Evolutionary conservation across 2,113 vertebrate species (phyloP).

Genomic region (Centrocercus urophasianus): DNA sequence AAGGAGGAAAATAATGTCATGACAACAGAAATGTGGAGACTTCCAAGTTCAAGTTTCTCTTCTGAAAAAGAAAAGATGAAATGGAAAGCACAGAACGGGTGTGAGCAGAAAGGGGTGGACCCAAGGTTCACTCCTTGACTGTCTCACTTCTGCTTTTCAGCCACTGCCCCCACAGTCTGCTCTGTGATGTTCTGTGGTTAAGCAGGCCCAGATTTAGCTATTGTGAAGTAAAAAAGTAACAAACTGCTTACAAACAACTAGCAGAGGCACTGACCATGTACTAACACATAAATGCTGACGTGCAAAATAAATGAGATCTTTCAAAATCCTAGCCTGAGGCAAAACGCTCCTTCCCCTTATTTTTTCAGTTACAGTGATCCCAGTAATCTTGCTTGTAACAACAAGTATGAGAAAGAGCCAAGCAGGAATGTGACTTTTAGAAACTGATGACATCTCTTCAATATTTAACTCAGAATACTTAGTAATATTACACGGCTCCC

Average conservation of each 20-base stretch:
- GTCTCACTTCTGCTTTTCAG: conserved; percentile 8
- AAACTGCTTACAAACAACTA: background rate
- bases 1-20: conserved; percentile 85
- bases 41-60: background rate
- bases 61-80: background rate
- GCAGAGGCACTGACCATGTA: background rate
- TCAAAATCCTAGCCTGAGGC: background rate
- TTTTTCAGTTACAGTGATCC: background rate
- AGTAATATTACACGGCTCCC: background rate
- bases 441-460: background rate
- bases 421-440: background rate
- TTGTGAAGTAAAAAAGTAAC: background rate
- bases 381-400: background rate
- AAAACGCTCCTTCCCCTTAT: background rate
- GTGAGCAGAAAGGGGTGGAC: background rate
- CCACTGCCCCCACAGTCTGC: background rate
- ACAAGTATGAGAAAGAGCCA: background rate
- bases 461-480: background rate
- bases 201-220: background rate
- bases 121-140: background rate
- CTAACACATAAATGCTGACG: background rate
- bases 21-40: accelerated
- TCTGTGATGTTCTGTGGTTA: background rate
- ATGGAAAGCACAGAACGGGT: background rate
- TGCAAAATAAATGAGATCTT: background rate